Base-by-base conservation (phyloP, 2,888 invertebrate genomes). In the Timema cristinae region DNA sequence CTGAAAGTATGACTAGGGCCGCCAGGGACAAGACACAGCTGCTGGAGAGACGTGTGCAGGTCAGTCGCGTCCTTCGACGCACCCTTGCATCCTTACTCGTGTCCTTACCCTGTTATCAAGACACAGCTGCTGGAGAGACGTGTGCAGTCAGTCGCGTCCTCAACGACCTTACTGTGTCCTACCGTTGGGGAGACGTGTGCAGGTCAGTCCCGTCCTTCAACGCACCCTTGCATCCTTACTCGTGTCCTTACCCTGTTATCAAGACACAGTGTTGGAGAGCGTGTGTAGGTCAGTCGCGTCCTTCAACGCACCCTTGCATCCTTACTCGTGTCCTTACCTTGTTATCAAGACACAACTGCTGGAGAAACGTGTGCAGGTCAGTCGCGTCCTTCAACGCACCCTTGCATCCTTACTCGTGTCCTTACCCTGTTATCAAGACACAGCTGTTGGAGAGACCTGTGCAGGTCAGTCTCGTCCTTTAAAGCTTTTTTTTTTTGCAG, bases 1-100 rank as follows among this genome's bases (percentile, higher is more conserved):
- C 91, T 1, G 82, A 83, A 74, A 87, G 88, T 73, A 90, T 89
- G 78, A 88, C 88, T 73, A 87, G 86, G 71, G 83, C 84, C 72
- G 81, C 92, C 51, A 86, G 88, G 75, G 88, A 89, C 76, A 91
- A 91, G 81, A 84, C 92, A 75, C 86, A 89, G 0, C 82, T 91
- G 67, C 81, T 92, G 73, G 92, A 92, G 80, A 86, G 90, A 77
- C 85, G 90, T 80, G 88, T 92, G 0, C 90, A 90, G 86, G 90
- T 90, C 79, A 77, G 68, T 72, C 50, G 11, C 50, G 1, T 16
- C n/a, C 69, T 11, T 7, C 9, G 48, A n/a, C 7, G 8, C 54
- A 10, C 32, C 32, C n/a, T 47, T 61, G 15, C 61, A 15, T 61
- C 10, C 15, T 16, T 61, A 61, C 32, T 32, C 4, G 15, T 16